Evolutionary conservation across 2,888 invertebrate species (phyloP), one percentile per base, ranked within the genome.

Genomic region (Nomada lathburiana): DNA sequence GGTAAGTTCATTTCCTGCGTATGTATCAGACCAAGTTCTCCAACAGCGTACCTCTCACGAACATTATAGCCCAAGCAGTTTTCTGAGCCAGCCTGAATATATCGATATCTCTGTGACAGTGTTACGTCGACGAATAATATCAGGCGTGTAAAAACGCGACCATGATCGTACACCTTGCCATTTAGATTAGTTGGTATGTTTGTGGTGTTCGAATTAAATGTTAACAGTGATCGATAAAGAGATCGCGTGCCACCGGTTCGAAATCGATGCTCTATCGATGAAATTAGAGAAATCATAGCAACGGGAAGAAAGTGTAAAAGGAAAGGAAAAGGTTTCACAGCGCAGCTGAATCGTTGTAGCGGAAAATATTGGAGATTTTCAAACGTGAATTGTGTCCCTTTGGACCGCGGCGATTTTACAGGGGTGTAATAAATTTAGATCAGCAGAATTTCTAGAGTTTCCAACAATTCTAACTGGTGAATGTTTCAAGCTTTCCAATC

Each of bases 1-100:
- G 86, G 85, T 86, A 85, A 86, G 86, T 86, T 83, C 13, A 62
- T 26, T 42, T 68, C 50, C 74, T 77, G 70, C 67, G 71, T 70
- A 36, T 1, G 36, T 0, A 7, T 36, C 36, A 64, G 73, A 29
- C 11, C 42, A 67, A 70, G 69, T 53, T 4, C 23, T 50, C 50
- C 20, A 57, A 16, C 20, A 47, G 29, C 5, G 68, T 69, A 65
- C 59, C 57, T 62, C 59, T n/a, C n/a, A 59, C 63, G 65, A 18
- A 62, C 47, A 67, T 44, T 42, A 29, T 13, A 53, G 52, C 36
- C 59, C 18, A 57, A 29, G 29, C 5, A 47, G 47, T 47, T 47
- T 47, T 13, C 13, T 10, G 44, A 44, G 13, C 44, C 13, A 2
- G 13, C 44, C 44, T 44, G 44, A 44, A 70, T n/a, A 63, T 68